A percentile compares a stretch with the other conserved stretches of the same genome.
phyloP scores from a whole-genome alignment of 1,140 invertebrate genomes.

The Asbolus verrucosus region DNA sequence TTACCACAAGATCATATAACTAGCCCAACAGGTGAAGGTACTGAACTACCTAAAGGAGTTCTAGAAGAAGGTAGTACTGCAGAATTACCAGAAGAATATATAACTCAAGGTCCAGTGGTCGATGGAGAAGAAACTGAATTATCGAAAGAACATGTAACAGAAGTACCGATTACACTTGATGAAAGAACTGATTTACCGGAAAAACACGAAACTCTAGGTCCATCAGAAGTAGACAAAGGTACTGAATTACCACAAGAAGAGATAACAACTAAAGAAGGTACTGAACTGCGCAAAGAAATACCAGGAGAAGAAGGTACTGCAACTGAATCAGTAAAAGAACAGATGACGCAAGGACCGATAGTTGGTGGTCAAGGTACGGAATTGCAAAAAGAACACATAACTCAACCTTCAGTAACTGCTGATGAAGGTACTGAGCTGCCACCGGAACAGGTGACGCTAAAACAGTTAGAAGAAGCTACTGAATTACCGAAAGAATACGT shows the following conservation, averaged over 20 bases:
- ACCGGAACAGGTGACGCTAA: background rate
- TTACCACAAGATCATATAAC: background rate
- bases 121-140: slow-evolving; percentile 20
- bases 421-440: slow-evolving; percentile 8
- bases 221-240: too few species aligned
- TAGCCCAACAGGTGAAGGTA: slow-evolving; percentile 39
- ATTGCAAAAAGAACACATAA: slow-evolving; percentile 19
- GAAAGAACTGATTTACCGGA: slow-evolving; percentile 7
- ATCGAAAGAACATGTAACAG: slow-evolving; percentile 22
- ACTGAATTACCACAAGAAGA: slow-evolving; percentile 2
- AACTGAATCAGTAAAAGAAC: slow-evolving; percentile 13
- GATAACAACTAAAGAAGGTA: too few species aligned
- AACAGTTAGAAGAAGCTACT: slow-evolving; percentile 8
- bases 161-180: slow-evolving; percentile 22
- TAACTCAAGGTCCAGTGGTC: slow-evolving; percentile 34
- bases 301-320: background rate
- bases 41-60: too few species aligned
- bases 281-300: slow-evolving; percentile 18
- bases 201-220: background rate
- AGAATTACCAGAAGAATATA: slow-evolving; percentile 24
- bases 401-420: slow-evolving; percentile 10
- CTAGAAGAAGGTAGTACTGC: slow-evolving; percentile 53
- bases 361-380: slow-evolving; percentile 30
- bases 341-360: slow-evolving; percentile 19
- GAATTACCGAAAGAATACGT: slow-evolving; percentile 3